Conservation (phyloP, 2,113 vertebrate species). For the Gadus macrocephalus region DNA sequence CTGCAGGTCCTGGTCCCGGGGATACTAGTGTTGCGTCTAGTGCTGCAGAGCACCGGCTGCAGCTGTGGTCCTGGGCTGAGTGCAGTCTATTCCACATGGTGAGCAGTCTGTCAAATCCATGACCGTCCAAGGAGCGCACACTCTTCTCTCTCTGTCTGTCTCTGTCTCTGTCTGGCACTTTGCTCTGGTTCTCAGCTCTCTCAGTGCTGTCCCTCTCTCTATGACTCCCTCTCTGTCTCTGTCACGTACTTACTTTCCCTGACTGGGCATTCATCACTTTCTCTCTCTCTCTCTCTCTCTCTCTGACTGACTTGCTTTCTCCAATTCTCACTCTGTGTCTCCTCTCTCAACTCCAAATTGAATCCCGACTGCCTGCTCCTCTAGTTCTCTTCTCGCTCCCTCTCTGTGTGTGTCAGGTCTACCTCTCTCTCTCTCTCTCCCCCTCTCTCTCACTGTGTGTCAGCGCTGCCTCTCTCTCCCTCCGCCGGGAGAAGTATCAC, state of each 20-base stretch:
- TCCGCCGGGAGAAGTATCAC: slow-evolving; percentile 65
- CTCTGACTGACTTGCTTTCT: slow-evolving; percentile 12
- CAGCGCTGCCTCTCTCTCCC: slow-evolving; percentile 51
- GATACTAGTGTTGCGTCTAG: not conserved
- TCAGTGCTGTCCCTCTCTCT: slow-evolving; percentile 20
- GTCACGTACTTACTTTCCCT: not conserved
- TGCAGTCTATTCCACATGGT: slow-evolving; percentile 47
- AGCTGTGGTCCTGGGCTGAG: slow-evolving; percentile 19
- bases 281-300: not conserved
- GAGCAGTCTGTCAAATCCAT: slow-evolving; percentile 56
- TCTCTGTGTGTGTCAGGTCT: not conserved
- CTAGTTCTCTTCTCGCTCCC: slow-evolving; percentile 17
- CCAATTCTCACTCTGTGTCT: not conserved
- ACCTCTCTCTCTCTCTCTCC: slow-evolving; percentile 6
- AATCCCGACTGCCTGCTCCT: too few relatives aligned
- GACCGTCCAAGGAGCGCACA: slow-evolving; percentile 29
- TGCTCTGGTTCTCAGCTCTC: slow-evolving; percentile 12
- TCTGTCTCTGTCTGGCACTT: slow-evolving; percentile 24
- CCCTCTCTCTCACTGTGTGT: slow-evolving; percentile 7
- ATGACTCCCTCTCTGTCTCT: slow-evolving; percentile 24
- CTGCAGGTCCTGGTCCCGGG: too few relatives aligned
- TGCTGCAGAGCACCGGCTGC: slow-evolving; percentile 30
- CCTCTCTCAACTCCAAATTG: too few relatives aligned
- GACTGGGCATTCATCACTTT: not conserved
- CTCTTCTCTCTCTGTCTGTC: slow-evolving; percentile 8